Base-by-base conservation (phyloP, 2,113 vertebrate species). In the chimpanzee (Pan troglodytes) region DNA sequence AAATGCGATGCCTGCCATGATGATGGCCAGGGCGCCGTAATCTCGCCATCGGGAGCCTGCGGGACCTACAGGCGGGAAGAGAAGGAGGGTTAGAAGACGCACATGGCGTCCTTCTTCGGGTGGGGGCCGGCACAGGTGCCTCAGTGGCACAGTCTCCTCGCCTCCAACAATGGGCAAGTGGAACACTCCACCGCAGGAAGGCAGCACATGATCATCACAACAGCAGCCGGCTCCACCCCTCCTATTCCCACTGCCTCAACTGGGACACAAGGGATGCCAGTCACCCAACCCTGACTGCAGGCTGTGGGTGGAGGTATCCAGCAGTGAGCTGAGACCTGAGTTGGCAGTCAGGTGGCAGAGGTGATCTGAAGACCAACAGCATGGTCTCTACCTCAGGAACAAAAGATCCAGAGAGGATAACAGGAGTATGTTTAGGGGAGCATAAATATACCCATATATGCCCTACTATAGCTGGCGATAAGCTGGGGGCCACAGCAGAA, bases 1-100 rank as follows among this genome's bases (percentile, higher is more conserved):
- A 89, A 99, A 99, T 7, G 99, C 99, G 14, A 99, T 99, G 96
- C 99, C 99, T 50, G 99, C 99, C 99, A 99, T 99, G 95, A 99
- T 99, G 98, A 99, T 98, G 22, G 99, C 99, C 97, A 99, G 98
- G 94, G 99, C 99, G 20, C 99, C 99, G 5, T 99, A 99, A 97
- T 99, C 99, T 98, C 99, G 99, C 99, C 99, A 99, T 98, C 99
- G 99, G 98, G 99, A 99, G 80, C 99, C 98, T 38, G 98, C 96
- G 18, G 99, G 98, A 98, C 97, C 99, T 99, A 70, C 14, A 3
- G 90, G 16, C 14, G 84, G 92, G 97, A 90, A 43, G 50, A 95
- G 30, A 45, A 97, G 18, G 50, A 30, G 9, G 35, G 55, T 8
- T 64, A 95, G 93, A 97, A 87, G 16, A 23, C 70, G 13, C 30